Evolutionary conservation across 2,797 vertebrate species (phyloP), one percentile per base, ranked within the genome.

Genomic region (Ptychadena robeensis): DNA sequence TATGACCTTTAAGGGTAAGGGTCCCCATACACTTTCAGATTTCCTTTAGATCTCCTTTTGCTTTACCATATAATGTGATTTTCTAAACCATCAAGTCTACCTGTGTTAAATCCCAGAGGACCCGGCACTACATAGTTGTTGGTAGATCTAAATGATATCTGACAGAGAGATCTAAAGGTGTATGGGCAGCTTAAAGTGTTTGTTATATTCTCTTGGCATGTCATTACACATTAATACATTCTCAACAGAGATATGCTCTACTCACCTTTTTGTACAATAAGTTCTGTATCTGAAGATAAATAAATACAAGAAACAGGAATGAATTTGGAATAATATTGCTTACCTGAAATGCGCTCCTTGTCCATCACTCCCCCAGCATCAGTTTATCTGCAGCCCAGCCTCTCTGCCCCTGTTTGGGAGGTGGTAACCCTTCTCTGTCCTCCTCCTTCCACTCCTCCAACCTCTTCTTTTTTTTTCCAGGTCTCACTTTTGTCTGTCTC

Each of bases 341-440:
- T 85, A 85, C 82, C 82, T 85, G 82, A 80, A 80, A 85, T 85
- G 71, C 82, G 82, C 63, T 85, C 82, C 72, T 80, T 85, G 77
- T 85, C 82, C 82, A 85, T 85, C 78, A 85, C 82, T 85, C 82
- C 82, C 82, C 82, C 82, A 75, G 82, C 82, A 85, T 80, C 71
- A 73, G 82, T 80, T 63, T 70, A 75, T 85, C 64, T 80, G 82
- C 82, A 64, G 82, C 64, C 82, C 63, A 71, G 82, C 82, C 82
- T 85, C 82, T 85, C 77, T 85, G 63, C 71, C 82, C 82, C 78
- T 85, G 82, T 85, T 75, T 85, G 70, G 77, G 82, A 80, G 82
- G 82, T 22, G 82, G 81, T 48, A n/a, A 69, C 71, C 37, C 18
- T n/a, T 8, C 71, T 69, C 35, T 18, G 63, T 70, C 71, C 77